Conservation (phyloP, 2,113 vertebrate genomes). For the Carollia perspicillata region DNA sequence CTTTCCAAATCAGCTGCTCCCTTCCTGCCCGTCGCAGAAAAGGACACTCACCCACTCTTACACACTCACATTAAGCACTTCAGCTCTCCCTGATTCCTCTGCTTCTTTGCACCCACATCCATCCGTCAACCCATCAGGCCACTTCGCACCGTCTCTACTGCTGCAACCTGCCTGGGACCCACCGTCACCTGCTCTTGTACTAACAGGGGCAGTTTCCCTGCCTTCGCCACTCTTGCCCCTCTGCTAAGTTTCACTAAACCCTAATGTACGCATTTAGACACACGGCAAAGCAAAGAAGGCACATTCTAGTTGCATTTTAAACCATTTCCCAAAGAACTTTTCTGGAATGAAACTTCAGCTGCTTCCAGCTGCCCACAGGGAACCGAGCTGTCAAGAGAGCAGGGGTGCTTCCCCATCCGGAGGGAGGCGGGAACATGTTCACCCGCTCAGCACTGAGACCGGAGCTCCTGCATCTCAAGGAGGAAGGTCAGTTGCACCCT, state of each 20-base stretch:
- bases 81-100: neutral
- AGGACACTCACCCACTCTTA: neutral
- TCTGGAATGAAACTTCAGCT: neutral
- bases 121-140: neutral
- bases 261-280: neutral
- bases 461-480: neutral
- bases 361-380: neutral
- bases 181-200: fast-evolving
- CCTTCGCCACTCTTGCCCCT: neutral
- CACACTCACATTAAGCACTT: neutral
- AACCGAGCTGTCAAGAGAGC: neutral
- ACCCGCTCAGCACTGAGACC: neutral
- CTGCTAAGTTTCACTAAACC: neutral
- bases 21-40: neutral
- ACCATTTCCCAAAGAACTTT: neutral
- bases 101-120: neutral
- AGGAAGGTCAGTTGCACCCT: neutral
- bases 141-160: neutral
- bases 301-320: neutral
- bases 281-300: neutral
- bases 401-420: neutral
- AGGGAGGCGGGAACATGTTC: neutral
- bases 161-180: neutral
- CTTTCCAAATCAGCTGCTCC: neutral
- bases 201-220: neutral